Percentiles rank a stretch among this genome's conserved stretches.
These are phyloP conservation scores for Calosoma granatense DNA, from an alignment of 1,140 invertebrate genomes.

Conservation along the genomic window DNA sequence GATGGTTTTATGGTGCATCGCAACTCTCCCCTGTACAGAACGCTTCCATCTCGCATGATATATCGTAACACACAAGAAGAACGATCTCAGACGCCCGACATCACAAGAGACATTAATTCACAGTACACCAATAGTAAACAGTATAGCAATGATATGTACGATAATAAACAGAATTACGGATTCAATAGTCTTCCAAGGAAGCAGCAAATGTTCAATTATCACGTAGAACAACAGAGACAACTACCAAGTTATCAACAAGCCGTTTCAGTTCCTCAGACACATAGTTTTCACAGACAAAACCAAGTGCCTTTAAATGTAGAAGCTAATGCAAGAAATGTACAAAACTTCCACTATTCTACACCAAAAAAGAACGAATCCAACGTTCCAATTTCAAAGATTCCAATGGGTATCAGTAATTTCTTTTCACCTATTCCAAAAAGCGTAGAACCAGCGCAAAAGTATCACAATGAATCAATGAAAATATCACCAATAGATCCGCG, in stretches of 20 bases:
- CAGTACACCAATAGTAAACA: conserved; percentile 4
- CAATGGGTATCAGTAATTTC: conserved; percentile 12
- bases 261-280: background rate
- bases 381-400: conserved; percentile 8
- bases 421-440: conserved; percentile 14
- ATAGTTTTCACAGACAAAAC: background rate
- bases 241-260: background rate
- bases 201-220: background rate
- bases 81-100: conserved; percentile 45
- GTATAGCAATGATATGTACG: background rate
- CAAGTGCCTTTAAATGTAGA: background rate
- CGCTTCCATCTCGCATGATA: conserved; percentile 26
- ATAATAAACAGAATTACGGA: background rate
- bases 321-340: background rate
- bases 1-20: conserved; percentile 10
- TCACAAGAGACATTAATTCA: conserved; percentile 37
- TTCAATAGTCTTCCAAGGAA: background rate
- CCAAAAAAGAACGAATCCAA: conserved; percentile 19
- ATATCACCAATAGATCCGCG: conserved; percentile 54
- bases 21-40: conserved; percentile 23
- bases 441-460: background rate
- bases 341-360: conserved; percentile 23
- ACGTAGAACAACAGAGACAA: background rate
- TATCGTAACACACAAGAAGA: conserved; percentile 35
- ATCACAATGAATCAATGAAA: conserved; percentile 36